Evolutionary conservation across 1,140 invertebrate species (phyloP).

Genomic region (Papilio aristodemus): DNA sequence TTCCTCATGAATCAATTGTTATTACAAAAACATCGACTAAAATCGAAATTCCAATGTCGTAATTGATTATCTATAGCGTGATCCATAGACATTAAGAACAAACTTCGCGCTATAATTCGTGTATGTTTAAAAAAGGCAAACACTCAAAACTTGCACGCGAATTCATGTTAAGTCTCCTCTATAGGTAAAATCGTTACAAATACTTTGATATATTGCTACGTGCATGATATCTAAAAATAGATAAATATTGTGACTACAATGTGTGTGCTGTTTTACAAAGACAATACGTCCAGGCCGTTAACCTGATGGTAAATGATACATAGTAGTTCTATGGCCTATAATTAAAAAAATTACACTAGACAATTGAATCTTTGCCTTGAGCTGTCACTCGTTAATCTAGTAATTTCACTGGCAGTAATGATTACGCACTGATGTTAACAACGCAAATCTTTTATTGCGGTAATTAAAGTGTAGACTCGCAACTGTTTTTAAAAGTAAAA

Average conservation of each 20-base stretch:
- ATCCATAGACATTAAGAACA: not conserved
- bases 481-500: no score
- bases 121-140: constrained; percentile 25
- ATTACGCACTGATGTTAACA: not conserved
- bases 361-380: constrained; percentile 2
- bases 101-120: constrained; percentile 27
- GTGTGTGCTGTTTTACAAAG: not conserved
- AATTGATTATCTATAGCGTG: constrained; percentile 24
- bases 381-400: not conserved
- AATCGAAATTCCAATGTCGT: constrained; percentile 17
- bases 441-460: not conserved
- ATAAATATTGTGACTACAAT: constrained; percentile 5
- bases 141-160: constrained; percentile 23
- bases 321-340: not conserved
- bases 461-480: not conserved
- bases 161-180: not conserved
- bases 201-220: not conserved
- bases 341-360: constrained; percentile 12
- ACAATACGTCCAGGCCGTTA: constrained; percentile 2
- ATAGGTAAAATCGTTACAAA: constrained; percentile 13
- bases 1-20: not conserved
- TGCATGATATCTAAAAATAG: constrained; percentile 14
- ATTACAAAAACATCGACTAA: not conserved
- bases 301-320: not conserved
- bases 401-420: not conserved